Conservation (phyloP, 2,113 vertebrate species). For the Pseudois nayaur region DNA sequence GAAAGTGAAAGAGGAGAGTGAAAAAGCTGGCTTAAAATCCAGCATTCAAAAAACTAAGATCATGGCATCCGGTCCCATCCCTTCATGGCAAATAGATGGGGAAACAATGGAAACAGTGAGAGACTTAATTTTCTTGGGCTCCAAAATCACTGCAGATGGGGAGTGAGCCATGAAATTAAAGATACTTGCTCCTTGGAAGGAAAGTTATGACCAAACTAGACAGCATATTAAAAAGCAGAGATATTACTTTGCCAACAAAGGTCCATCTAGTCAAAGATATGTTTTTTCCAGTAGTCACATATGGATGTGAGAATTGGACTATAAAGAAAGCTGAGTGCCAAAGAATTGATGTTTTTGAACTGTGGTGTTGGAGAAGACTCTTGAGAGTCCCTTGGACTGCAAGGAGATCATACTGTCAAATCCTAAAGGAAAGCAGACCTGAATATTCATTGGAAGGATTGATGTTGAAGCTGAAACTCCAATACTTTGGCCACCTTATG, state of each 20-base stretch:
- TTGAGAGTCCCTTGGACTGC: background rate
- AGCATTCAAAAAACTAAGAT: background rate
- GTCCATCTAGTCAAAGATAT: background rate
- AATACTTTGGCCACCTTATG: background rate
- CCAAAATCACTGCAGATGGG: background rate
- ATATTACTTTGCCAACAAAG: background rate
- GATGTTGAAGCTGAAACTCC: background rate
- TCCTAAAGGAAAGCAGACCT: background rate
- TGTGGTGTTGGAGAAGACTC: background rate
- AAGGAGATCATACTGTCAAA: background rate
- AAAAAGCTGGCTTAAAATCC: too few relatives aligned
- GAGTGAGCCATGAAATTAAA: background rate
- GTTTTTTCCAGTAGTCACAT: background rate
- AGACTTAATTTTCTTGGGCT: background rate
- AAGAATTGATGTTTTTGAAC: background rate
- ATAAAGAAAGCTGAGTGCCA: accelerated
- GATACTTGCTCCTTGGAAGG: background rate
- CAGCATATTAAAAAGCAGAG: background rate
- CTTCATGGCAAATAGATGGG: background rate
- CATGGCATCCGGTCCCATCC: background rate
- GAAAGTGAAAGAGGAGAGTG: too few relatives aligned
- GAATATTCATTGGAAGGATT: background rate
- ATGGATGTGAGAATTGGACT: background rate
- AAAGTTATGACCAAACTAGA: background rate
- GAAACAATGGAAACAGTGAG: background rate